Conservation (phyloP, 2,888 invertebrate genomes). For the Papilio elwesi region DNA sequence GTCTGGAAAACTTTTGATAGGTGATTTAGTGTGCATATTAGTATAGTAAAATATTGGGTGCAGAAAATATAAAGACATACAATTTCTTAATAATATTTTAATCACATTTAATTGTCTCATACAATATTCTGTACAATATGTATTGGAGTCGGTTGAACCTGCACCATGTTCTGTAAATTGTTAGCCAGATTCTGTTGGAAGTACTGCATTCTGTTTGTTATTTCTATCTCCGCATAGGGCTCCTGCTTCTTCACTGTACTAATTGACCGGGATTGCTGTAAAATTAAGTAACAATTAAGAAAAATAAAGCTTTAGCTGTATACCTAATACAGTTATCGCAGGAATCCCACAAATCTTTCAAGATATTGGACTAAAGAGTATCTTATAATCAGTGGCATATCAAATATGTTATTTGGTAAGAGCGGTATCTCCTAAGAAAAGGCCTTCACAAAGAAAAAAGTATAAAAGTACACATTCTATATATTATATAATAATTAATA, state of each 20-base stretch:
- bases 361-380: too few species aligned
- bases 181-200: conserved; percentile 56
- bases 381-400: too few species aligned
- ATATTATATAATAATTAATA: too few species aligned
- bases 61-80: neutral
- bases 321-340: too few species aligned
- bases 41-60: neutral
- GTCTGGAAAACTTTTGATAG: too few species aligned
- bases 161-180: conserved; percentile 42
- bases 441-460: too few species aligned
- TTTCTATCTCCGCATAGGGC: conserved; percentile 58
- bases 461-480: too few species aligned
- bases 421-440: too few species aligned
- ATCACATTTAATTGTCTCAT: neutral
- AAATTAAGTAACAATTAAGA: conserved; percentile 20
- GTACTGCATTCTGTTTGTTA: conserved; percentile 60
- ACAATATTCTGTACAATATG: conserved; percentile 43
- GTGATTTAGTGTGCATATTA: too few species aligned
- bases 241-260: conserved; percentile 62
- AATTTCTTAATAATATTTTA: neutral
- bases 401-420: too few species aligned
- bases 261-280: conserved; percentile 52
- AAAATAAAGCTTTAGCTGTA: neutral
- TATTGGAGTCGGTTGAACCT: conserved; percentile 40
- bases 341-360: too few species aligned